Evolutionary conservation across 2,113 vertebrate genomes (phyloP), one percentile per base, ranked within the genome.

Genomic region (Pungitius pungitius): DNA sequence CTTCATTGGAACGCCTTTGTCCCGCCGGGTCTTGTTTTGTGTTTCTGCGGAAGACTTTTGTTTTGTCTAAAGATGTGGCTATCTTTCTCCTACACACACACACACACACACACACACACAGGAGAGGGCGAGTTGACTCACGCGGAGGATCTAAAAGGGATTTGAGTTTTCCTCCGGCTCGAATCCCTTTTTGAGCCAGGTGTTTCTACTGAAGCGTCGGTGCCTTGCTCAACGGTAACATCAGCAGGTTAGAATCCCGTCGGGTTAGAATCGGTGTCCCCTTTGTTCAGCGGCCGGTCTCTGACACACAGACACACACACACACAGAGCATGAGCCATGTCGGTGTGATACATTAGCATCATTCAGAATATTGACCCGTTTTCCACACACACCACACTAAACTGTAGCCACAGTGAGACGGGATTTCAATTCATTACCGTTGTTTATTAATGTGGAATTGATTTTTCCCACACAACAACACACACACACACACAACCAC

Each of bases 41-140:
- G 85, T 87, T 83, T 69, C 37, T 60, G 68, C 47, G 2, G n/a
- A 43, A 43, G 7, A 27, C 69, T 66, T 86, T 63, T 86, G 90
- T 91, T 91, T 87, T 63, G 87, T 86, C 88, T 91, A 42, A 77
- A 60, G 68, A 8, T 24, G 52, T 75, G 54, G 58, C 72, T 77
- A 77, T 80, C 71, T 74, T 59, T 20, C 26, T 33, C 35, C 26
- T 62, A 24, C 65, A 49, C 59, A 37, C 63, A 27, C 39, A 18
- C 66, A 59, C 42, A 42, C 39, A 26, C 76, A 57, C 73, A 27
- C 54, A 43, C 39, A 12, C 17, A 86, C 62, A 78, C 59, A 71
- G 40, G 60, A 11, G 24, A 60, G 69, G 79, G 43, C 85, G 52
- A 77, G 89, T 81, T 51, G 74, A 63, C 75, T 80, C 88, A 84